phyloP scores from a whole-genome alignment of 2,797 vertebrate species.

The Lophura swinhoii region DNA sequence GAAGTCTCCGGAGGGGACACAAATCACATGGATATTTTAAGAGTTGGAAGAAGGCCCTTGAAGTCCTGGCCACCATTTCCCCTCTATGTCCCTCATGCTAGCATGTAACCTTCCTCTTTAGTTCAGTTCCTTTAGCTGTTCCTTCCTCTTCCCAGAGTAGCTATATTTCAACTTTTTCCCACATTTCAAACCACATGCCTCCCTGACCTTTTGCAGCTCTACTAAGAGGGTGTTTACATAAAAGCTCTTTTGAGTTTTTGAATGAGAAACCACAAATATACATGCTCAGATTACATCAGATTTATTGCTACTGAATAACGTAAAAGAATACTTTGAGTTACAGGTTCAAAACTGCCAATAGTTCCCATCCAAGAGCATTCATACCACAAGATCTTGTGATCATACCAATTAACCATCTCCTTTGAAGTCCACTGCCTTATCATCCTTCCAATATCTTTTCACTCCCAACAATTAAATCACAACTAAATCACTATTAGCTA shows the following conservation, averaged over 20 bases:
- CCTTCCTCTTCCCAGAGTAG: constrained; percentile 5
- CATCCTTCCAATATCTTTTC: background rate
- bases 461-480: background rate
- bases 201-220: constrained; percentile 36
- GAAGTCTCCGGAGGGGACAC: background rate
- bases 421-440: background rate
- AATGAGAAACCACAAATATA: constrained; percentile 63
- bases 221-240: constrained; percentile 53
- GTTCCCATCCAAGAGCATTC: background rate
- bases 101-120: background rate
- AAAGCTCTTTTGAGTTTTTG: constrained; percentile 64
- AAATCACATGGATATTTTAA: background rate
- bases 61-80: background rate
- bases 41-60: background rate
- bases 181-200: constrained; percentile 38
- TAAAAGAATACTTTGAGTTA: constrained; percentile 34
- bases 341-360: constrained; percentile 2
- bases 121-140: constrained; percentile 2
- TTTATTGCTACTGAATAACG: constrained; percentile 40
- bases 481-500: background rate
- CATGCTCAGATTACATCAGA: constrained; percentile 24
- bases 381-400: background rate
- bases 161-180: constrained; percentile 38
- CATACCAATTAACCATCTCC: background rate
- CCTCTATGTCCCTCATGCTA: background rate